Evolutionary conservation across 1,140 invertebrate genomes (phyloP), one percentile per base, ranked within the genome.

Genomic region (Drosophila sp.): DNA sequence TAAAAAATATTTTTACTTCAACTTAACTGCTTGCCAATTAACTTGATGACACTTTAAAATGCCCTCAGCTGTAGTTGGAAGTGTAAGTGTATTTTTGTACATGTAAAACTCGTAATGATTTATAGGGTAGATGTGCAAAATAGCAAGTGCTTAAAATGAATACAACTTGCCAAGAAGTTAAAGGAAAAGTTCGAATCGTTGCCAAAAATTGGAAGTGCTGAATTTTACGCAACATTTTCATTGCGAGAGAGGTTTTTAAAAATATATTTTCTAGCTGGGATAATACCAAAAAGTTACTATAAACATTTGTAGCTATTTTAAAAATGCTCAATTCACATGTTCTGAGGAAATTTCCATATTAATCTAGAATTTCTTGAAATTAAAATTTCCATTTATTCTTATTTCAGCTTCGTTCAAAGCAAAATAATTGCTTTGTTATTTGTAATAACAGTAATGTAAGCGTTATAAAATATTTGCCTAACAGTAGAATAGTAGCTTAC

Each of bases 31-130:
- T 62, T 76, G 63, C 53, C 63, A 70, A 67, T 71, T 78, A 74
- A 80, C 75, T 80, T 57, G 38, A 76, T 67, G 58, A 69, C 64
- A 74, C 71, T 74, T 74, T 69, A 70, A 77, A 77, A 54, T 62
- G 54, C 41, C 18, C 9, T 45, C n/a, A 46, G 34, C 27, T 57
- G 11, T 9, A 38, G 38, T 51, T n/a, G n/a, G 25, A 11, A 41
- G 8, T 7, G 14, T 8, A 6, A 16, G 13, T 38, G 18, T 62
- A 25, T 18, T 0, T 34, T 0, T 34, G 43, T 54, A 51, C 27
- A 34, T 64, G 41, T 56, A 64, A 70, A 46, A 38, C 13, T 34
- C 58, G 58, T 66, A 43, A 66, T 66, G 62, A 76, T 76, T 76
- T 76, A 72, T 76, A 14, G 13, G 14, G 48, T 61, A 64, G 56